Percentiles rank a stretch among this genome's conserved stretches.
Conservation (phyloP, 2,797 vertebrate genomes). For the Arrhamphus sclerolepis region DNA sequence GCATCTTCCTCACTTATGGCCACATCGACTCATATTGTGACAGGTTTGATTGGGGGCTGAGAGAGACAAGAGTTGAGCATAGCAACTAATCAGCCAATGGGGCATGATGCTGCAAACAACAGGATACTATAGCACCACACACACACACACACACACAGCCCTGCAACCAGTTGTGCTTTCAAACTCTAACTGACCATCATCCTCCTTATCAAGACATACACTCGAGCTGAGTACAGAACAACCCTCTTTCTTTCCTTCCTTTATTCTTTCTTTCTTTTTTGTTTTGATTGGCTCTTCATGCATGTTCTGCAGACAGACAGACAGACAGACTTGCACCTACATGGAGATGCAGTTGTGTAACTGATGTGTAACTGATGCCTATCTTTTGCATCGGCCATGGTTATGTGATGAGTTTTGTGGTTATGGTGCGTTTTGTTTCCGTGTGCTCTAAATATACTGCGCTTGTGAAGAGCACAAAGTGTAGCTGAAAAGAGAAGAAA, state of each 20-base stretch:
- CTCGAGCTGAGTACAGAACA: constrained; percentile 34
- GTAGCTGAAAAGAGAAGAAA: background rate
- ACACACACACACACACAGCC: constrained; percentile 8
- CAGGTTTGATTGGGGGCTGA: constrained; percentile 58
- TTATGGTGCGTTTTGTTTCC: constrained; percentile 8
- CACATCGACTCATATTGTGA: constrained; percentile 62
- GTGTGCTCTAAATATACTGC: constrained; percentile 3
- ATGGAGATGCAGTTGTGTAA: constrained; percentile 18
- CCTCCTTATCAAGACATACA: constrained; percentile 32
- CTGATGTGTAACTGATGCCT: no score
- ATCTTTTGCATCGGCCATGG: constrained; percentile 27
- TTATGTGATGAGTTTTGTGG: constrained; percentile 16
- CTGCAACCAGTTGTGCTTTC: constrained; percentile 34
- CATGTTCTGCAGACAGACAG: constrained; percentile 27
- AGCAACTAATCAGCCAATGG: constrained; percentile 79
- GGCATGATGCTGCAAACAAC: constrained; percentile 67
- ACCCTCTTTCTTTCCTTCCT: constrained; percentile 22
- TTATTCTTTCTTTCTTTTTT: background rate
- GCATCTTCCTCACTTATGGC: constrained; percentile 49
- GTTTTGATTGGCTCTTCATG: constrained; percentile 13
- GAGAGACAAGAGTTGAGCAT: constrained; percentile 69
- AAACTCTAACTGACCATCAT: constrained; percentile 41
- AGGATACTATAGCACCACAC: constrained; percentile 30
- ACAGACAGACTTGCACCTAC: constrained; percentile 11
- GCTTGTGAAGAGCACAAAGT: constrained; percentile 2